These are phyloP conservation scores for Dorcus parallelipipedus DNA, from an alignment of 2,888 invertebrate species.

Conservation along the genomic window DNA sequence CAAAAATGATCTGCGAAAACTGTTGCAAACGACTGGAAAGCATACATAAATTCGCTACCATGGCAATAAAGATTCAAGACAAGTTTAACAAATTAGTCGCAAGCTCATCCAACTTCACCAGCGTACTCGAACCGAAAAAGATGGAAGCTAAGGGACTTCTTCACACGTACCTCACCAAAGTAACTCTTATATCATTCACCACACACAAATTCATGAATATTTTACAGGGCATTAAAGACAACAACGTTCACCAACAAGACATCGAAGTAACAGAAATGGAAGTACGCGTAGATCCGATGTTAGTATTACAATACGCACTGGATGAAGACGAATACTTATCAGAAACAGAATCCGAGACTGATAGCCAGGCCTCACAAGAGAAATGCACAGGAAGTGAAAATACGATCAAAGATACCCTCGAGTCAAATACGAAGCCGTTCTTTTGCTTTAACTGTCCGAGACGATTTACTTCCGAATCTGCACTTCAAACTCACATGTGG, in stretches of 20 bases:
- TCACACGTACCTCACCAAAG: slow-evolving; percentile 56
- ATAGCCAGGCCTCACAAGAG: slow-evolving; percentile 13
- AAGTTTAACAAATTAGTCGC: slow-evolving; percentile 49
- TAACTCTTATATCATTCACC: slow-evolving; percentile 29
- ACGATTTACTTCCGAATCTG: slow-evolving; percentile 57
- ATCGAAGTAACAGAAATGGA: slow-evolving; percentile 58
- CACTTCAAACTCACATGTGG: slow-evolving; percentile 62
- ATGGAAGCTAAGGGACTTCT: slow-evolving; percentile 52
- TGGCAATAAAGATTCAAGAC: slow-evolving; percentile 62
- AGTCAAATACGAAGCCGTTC: slow-evolving; percentile 49
- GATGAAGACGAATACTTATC: slow-evolving; percentile 20
- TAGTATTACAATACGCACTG: slow-evolving; percentile 59
- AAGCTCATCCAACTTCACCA: slow-evolving; percentile 31
- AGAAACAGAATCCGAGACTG: slow-evolving; percentile 26
- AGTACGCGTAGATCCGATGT: slow-evolving; percentile 67
- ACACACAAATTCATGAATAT: background rate
- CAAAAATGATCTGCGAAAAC: slow-evolving; percentile 65
- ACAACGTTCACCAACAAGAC: slow-evolving; percentile 26
- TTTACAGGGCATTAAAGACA: slow-evolving; percentile 31
- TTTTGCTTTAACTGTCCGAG: slow-evolving; percentile 56
- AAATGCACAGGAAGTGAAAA: slow-evolving; percentile 14
- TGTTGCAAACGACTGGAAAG: slow-evolving; percentile 64
- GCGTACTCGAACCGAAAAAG: slow-evolving; percentile 40
- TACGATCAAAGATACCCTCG: slow-evolving; percentile 4
- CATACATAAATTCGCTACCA: slow-evolving; percentile 65